phyloP scores from a whole-genome alignment of 2,113 vertebrate species.

The Procavia capensis region DNA sequence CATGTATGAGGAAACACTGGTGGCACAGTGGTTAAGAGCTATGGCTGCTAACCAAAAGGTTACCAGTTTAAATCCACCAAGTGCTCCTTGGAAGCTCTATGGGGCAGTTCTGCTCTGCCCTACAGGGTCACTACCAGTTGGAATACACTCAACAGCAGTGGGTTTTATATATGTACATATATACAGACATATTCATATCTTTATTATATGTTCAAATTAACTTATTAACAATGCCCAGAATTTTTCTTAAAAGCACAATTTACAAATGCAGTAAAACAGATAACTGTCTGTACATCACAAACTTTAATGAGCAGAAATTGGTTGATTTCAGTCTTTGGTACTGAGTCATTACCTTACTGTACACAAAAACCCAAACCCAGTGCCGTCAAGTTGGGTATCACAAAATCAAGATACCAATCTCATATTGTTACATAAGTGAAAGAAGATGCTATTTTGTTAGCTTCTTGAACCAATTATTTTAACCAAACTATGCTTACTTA shows the following conservation, averaged over 20 bases:
- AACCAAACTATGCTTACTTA: constrained; percentile 25
- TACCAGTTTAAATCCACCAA: no score
- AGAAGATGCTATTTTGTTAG: constrained; percentile 45
- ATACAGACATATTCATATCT: background rate
- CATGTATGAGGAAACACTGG: no score
- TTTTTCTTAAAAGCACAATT: constrained; percentile 38
- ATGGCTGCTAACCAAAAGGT: no score
- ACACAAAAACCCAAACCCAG: no score
- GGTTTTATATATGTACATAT: background rate
- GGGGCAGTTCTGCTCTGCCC: no score
- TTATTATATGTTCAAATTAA: constrained; percentile 47
- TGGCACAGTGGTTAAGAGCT: no score
- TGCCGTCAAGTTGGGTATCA: no score
- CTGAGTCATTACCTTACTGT: constrained; percentile 17
- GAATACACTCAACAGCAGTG: no score
- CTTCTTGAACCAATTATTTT: constrained; percentile 18
- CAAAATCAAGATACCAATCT: constrained; percentile 35
- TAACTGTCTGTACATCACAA: background rate
- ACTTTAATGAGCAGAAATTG: constrained; percentile 37
- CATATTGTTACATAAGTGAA: constrained; percentile 26
- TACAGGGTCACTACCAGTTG: no score
- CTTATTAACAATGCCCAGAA: background rate
- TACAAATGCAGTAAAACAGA: constrained; percentile 34
- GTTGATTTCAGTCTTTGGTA: constrained; percentile 2
- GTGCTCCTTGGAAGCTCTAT: no score